These are phyloP conservation scores for Polymixis flavicincta DNA, from an alignment of 2,888 invertebrate genomes.

Conservation along the genomic window DNA sequence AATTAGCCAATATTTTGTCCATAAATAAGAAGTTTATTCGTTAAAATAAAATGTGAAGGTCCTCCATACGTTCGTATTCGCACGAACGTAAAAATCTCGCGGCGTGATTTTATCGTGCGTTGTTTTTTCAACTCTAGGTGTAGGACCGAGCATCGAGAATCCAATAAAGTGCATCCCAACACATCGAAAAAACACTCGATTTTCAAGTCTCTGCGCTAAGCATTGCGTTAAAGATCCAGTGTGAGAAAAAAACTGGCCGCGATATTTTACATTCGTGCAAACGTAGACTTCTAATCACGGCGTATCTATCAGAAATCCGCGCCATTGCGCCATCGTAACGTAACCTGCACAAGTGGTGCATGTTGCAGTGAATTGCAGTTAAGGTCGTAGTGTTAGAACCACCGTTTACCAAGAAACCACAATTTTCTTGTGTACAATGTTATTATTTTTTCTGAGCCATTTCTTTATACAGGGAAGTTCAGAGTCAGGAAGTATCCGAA, in stretches of 20 bases:
- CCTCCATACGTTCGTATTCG: no score
- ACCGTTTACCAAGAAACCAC: not conserved
- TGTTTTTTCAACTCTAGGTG: no score
- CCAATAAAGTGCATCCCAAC: no score
- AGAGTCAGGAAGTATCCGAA: not conserved
- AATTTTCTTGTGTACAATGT: not conserved
- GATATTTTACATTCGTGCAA: no score
- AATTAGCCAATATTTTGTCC: not conserved
- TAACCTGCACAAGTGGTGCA: conserved; percentile 75
- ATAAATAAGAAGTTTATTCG: not conserved
- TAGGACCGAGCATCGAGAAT: no score
- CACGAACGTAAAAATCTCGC: no score
- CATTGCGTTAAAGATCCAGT: not conserved
- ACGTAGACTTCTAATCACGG: conserved; percentile 70
- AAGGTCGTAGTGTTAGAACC: conserved; percentile 50
- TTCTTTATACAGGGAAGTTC: not conserved
- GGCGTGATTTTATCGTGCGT: no score
- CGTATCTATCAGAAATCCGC: conserved; percentile 78
- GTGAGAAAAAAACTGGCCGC: conserved; percentile 12
- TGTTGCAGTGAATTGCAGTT: conserved; percentile 52
- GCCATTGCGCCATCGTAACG: conserved; percentile 76
- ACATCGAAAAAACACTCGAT: no score
- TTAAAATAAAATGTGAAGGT: no score
- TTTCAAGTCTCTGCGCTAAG: no score
- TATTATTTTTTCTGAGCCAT: not conserved